phyloP scores from a whole-genome alignment of 1,140 invertebrate species.

The Probaryconus sp. region DNA sequence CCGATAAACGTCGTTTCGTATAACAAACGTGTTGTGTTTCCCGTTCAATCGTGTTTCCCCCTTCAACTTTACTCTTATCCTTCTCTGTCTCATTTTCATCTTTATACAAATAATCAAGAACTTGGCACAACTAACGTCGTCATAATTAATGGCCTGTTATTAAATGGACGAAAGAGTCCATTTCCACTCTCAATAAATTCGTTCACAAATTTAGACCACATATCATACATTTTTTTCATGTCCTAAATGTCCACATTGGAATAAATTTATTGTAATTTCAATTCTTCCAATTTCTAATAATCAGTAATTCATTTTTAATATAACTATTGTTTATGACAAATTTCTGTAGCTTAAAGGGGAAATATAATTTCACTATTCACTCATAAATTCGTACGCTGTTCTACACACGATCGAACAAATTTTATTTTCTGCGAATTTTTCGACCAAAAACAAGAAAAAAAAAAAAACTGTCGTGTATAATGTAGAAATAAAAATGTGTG shows the following conservation, averaged over 20 bases:
- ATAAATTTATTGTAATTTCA: too few relatives aligned
- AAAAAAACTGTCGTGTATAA: constrained; percentile 31
- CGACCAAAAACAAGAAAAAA: constrained; percentile 38
- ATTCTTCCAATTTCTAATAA: too few relatives aligned
- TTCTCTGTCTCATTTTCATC: constrained; percentile 43
- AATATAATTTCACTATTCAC: too few relatives aligned
- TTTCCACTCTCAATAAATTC: constrained; percentile 2
- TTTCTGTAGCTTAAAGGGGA: too few relatives aligned
- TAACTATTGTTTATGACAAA: too few relatives aligned
- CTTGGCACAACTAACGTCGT: constrained; percentile 24
- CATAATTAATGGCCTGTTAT: constrained; percentile 32
- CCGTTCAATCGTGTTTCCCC: constrained; percentile 54
- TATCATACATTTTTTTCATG: too few relatives aligned
- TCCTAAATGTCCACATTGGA: too few relatives aligned
- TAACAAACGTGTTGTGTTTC: constrained; percentile 66
- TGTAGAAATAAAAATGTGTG: constrained; percentile 35
- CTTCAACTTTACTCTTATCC: constrained; percentile 42
- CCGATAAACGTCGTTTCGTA: constrained; percentile 69
- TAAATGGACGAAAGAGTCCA: constrained; percentile 13
- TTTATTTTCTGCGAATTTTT: constrained; percentile 10
- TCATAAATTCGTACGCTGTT: constrained; percentile 23
- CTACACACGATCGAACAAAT: constrained; percentile 5
- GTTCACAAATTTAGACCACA: neutral
- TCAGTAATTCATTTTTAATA: too few relatives aligned
- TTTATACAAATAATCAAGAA: constrained; percentile 37